phyloP scores from a whole-genome alignment of 2,797 vertebrate species.

The Neoniphon sammara region DNA sequence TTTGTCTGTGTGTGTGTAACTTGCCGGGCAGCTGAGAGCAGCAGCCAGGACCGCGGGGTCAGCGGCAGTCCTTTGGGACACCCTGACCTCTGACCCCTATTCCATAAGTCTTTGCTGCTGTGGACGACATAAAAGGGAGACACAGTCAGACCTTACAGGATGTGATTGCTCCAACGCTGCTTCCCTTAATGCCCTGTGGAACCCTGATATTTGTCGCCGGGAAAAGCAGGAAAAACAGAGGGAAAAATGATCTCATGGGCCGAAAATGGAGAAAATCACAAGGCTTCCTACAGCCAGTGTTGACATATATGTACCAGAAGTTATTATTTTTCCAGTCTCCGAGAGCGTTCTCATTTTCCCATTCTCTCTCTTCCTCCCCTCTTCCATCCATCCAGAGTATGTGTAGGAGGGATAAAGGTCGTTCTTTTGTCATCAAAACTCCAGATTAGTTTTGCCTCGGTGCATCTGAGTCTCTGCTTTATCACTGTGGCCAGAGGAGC shows the following conservation, averaged over 20 bases:
- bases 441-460: constrained; percentile 84
- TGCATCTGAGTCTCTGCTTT: constrained; percentile 80
- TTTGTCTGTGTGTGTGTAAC: constrained; percentile 17
- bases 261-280: constrained; percentile 70
- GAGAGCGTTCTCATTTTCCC: constrained; percentile 73
- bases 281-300: constrained; percentile 58
- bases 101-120: constrained; percentile 67
- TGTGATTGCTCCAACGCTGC: constrained; percentile 69
- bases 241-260: constrained; percentile 58
- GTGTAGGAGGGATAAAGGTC: constrained; percentile 83
- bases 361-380: constrained; percentile 56
- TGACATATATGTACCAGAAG: constrained; percentile 79
- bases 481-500: constrained; percentile 79
- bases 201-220: constrained; percentile 70
- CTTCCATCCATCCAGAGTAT: constrained; percentile 68
- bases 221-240: constrained; percentile 65
- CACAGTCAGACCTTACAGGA: constrained; percentile 62
- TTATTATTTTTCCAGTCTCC: constrained; percentile 75
- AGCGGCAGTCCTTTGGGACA: constrained; percentile 58
- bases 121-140: constrained; percentile 67
- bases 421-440: constrained; percentile 83
- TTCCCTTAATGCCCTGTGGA: constrained; percentile 66
- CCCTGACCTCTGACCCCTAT: constrained; percentile 67
- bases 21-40: constrained; percentile 51
- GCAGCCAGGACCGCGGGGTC: constrained; percentile 44